phyloP scores from a whole-genome alignment of 2,888 invertebrate species.

The Lottia scabra region DNA sequence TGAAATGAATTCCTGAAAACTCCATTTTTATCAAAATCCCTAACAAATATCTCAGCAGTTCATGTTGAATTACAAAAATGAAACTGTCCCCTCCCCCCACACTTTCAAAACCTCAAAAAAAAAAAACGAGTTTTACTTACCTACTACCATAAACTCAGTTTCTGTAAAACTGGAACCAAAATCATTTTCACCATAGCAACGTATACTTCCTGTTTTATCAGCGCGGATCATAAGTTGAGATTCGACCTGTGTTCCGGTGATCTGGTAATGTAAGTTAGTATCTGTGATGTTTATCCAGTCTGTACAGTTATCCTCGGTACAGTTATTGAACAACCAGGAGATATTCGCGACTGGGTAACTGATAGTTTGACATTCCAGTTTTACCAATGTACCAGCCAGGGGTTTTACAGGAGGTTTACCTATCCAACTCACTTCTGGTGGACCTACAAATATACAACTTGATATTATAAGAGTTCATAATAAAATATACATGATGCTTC shows the following conservation, averaged over 20 bases:
- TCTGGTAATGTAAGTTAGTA: not conserved
- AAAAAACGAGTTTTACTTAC: slow-evolving; percentile 8
- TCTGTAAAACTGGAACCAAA: slow-evolving; percentile 12
- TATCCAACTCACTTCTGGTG: slow-evolving; percentile 34
- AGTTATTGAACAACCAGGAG: slow-evolving; percentile 40
- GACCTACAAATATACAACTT: slow-evolving; percentile 28
- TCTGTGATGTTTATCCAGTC: slow-evolving; percentile 1
- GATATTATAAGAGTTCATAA: not conserved
- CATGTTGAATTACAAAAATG: too few species aligned
- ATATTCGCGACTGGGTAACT: slow-evolving; percentile 29
- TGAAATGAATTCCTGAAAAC: too few species aligned
- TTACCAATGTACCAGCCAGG: slow-evolving; percentile 25
- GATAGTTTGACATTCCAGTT: slow-evolving; percentile 24
- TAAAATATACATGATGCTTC: too few species aligned
- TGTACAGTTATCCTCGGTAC: slow-evolving; percentile 26
- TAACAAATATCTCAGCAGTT: too few species aligned
- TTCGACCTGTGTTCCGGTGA: not conserved
- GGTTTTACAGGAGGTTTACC: slow-evolving; percentile 27
- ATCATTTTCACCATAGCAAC: slow-evolving; percentile 20
- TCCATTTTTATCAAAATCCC: too few species aligned
- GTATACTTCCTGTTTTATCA: slow-evolving; percentile 16
- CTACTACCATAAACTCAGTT: slow-evolving; percentile 16
- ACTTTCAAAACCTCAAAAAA: not conserved
- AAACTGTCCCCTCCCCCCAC: too few species aligned
- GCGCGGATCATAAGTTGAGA: not conserved